Conservation (phyloP, 2,113 vertebrate species). For the Ursus arctos region DNA sequence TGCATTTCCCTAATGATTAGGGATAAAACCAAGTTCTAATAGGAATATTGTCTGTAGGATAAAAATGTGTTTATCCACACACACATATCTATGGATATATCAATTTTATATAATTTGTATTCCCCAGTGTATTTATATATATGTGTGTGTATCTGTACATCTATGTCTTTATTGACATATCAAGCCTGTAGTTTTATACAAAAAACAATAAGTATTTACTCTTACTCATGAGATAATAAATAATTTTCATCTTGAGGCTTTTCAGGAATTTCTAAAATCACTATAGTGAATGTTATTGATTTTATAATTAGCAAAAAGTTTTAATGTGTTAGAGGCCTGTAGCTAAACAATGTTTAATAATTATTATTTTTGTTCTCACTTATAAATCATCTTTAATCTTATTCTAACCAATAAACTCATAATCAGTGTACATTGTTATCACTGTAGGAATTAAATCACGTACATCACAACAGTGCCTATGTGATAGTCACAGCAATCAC, state of each 20-base stretch:
- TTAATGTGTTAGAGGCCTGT: background rate
- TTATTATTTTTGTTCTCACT: conserved; percentile 42
- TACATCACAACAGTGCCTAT: background rate
- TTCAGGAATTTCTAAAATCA: conserved; percentile 42
- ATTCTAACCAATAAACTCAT: conserved; percentile 18
- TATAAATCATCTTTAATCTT: background rate
- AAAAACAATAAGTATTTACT: background rate
- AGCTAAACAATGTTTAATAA: background rate
- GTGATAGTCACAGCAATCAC: background rate
- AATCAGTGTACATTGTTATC: background rate
- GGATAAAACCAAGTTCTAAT: background rate
- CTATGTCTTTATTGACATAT: background rate
- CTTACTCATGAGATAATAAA: background rate
- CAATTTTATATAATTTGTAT: background rate
- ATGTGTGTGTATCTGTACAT: background rate
- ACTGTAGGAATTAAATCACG: background rate
- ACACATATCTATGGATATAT: background rate
- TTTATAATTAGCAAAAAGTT: conserved; percentile 1
- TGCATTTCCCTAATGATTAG: background rate
- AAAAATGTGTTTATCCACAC: background rate
- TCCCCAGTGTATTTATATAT: background rate
- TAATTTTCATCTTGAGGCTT: background rate
- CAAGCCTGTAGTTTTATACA: background rate
- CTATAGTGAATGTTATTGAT: background rate
- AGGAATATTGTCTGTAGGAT: background rate